Evolutionary conservation across 2,797 vertebrate genomes (phyloP).

Genomic region (Lycodopsis pacificus): DNA sequence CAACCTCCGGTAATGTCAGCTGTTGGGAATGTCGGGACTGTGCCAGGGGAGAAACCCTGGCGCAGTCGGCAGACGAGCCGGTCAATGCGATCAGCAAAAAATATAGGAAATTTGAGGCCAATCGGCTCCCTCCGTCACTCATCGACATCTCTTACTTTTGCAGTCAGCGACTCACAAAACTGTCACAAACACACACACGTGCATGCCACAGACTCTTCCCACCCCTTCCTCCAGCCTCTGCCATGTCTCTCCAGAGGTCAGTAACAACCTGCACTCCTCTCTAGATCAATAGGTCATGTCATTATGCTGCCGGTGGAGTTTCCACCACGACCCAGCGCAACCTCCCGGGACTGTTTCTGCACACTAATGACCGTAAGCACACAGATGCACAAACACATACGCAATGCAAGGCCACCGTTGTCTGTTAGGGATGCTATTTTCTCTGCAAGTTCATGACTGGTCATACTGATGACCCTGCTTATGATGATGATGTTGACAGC

Average conservation of each 20-base stretch:
- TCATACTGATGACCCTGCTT: conserved; percentile 34
- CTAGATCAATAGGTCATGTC: conserved; percentile 78
- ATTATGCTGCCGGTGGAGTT: conserved; percentile 67
- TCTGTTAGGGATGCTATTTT: not conserved
- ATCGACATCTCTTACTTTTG: not conserved
- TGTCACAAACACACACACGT: not conserved
- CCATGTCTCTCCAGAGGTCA: conserved; percentile 60
- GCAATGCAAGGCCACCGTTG: conserved; percentile 9
- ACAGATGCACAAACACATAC: conserved; percentile 10
- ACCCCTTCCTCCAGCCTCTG: conserved; percentile 8
- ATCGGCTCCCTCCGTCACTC: not conserved
- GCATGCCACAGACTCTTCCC: not conserved
- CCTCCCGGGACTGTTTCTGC: conserved; percentile 59
- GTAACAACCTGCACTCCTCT: conserved; percentile 51
- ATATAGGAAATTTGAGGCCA: not conserved
- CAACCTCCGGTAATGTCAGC: too few species aligned
- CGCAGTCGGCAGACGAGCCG: too few species aligned
- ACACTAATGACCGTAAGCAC: conserved; percentile 68
- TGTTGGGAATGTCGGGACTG: too few species aligned
- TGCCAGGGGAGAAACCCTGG: too few species aligned
- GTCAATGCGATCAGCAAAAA: too few species aligned
- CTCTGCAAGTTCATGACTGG: conserved; percentile 18
- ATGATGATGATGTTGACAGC: not conserved
- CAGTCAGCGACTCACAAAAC: not conserved
- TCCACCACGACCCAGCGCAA: conserved; percentile 56